These are phyloP conservation scores for Cavia porcellus DNA, from an alignment of 2,113 vertebrate species.

Conservation along the genomic window DNA sequence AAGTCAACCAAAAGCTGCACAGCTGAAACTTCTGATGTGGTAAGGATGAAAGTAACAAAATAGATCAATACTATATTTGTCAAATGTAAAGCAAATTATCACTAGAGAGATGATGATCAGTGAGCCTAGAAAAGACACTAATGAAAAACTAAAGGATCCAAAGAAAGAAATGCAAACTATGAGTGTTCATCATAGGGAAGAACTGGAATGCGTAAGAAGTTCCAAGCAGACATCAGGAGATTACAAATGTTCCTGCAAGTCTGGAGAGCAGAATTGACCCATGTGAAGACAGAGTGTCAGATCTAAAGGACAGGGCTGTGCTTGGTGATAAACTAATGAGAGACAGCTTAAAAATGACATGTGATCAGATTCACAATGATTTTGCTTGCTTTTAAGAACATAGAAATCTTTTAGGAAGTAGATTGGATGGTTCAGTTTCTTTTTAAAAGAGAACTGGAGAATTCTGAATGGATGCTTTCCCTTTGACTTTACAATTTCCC, in stretches of 20 bases:
- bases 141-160: not conserved
- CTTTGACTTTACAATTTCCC: slow-evolving; percentile 37
- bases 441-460: slow-evolving; percentile 16
- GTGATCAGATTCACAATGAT: not conserved
- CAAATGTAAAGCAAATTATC: not conserved
- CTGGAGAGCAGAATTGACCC: not conserved
- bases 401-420: slow-evolving; percentile 17
- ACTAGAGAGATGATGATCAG: not conserved
- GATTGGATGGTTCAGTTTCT: not conserved
- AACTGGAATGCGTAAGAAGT: not conserved
- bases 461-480: slow-evolving; percentile 7
- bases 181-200: not conserved
- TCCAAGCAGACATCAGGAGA: not conserved
- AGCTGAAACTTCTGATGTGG: not conserved
- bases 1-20: not conserved
- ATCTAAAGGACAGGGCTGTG: not conserved
- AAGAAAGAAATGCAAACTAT: not conserved
- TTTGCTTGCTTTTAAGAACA: slow-evolving; percentile 48
- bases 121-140: not conserved
- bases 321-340: not conserved
- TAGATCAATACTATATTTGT: not conserved
- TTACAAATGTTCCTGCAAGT: not conserved
- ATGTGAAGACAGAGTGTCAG: not conserved
- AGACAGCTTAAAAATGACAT: not conserved
- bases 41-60: not conserved